A percentile compares a stretch with the other conserved stretches of the same genome.
Conservation (phyloP, 2,797 vertebrate species). For the Syndactyla subalaris region DNA sequence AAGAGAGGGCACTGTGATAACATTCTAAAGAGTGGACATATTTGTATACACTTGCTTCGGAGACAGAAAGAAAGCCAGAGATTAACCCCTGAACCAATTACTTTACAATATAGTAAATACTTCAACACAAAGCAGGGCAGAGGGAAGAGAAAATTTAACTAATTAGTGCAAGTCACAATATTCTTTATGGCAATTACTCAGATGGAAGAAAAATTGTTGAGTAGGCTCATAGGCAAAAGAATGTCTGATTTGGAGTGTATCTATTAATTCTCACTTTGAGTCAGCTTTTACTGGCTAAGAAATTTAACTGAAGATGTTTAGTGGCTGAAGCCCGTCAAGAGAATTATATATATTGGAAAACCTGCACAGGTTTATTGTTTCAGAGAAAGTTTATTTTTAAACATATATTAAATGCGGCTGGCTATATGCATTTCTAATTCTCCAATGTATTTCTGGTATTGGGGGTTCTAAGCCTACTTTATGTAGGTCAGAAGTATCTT, state of each 20-base stretch:
- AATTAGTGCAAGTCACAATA: constrained; percentile 23
- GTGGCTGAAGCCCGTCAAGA: neutral
- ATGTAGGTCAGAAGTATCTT: neutral
- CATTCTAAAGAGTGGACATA: constrained; percentile 79
- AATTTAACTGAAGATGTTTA: neutral
- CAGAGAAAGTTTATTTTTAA: neutral
- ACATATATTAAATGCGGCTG: neutral
- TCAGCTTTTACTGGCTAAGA: neutral
- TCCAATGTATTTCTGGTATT: neutral
- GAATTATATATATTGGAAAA: neutral
- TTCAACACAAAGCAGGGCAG: neutral
- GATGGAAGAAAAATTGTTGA: constrained; percentile 21
- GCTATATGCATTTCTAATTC: neutral
- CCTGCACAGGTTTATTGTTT: neutral
- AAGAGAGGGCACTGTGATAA: constrained; percentile 86
- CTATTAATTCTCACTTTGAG: constrained; percentile 22
- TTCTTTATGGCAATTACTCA: constrained; percentile 23
- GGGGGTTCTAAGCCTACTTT: neutral
- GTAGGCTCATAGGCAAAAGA: neutral
- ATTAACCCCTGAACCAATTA: constrained; percentile 47
- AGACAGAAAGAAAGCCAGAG: neutral
- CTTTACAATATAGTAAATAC: constrained; percentile 1
- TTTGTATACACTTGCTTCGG: constrained; percentile 53
- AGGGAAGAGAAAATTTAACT: neutral
- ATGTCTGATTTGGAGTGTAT: neutral